Evolutionary conservation across 64 coral and sea anemone species (phyloP), one percentile per base, ranked within the genome.

Genomic region (Stichodactyla helianthus): DNA sequence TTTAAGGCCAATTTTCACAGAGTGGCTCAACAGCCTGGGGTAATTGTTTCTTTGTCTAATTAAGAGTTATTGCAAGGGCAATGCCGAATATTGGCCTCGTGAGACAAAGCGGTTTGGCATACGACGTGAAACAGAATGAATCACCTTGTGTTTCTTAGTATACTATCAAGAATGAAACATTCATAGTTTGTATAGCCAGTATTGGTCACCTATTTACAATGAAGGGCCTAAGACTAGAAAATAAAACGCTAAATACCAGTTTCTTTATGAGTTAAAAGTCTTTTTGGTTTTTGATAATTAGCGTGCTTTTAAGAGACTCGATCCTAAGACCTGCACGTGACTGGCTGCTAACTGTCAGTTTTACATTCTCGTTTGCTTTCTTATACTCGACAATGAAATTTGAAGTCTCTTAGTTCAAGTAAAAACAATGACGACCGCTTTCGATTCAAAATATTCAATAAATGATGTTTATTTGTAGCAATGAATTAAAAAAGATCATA

Each of bases 31-130:
- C 10, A 74, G 68, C 23, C 68, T 31, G 68, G 4, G 7, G n/a
- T 74, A 74, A 74, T 74, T 74, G 68, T 74, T 74, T 74, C 68
- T 27, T 2, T 74, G 68, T 74, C 68, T 74, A 74, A 74, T 74
- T 74, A 27, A 74, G 25, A 74, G 68, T 31, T 74, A 74, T 74
- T 74, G 68, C 68, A 74, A 74, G 25, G 26, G 68, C 68, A 74
- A 74, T 74, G 26, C 25, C 27, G 12, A 74, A 74, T 74, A 74
- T 74, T 74, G 68, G 68, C 22, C 23, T 74, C 26, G 4, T 74
- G 68, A 74, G 31, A 74, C 68, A 74, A 74, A 27, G 68, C 68
- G 4, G 35, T 74, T 74, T 74, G 68, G 68, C 68, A 74, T 27
- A 74, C 68, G 68, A 74, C 68, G 27, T n/a, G 27, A 74, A 13